Evolutionary conservation across 2,797 vertebrate genomes (phyloP), one percentile per base, ranked within the genome.

Genomic region (Meda fulgida): DNA sequence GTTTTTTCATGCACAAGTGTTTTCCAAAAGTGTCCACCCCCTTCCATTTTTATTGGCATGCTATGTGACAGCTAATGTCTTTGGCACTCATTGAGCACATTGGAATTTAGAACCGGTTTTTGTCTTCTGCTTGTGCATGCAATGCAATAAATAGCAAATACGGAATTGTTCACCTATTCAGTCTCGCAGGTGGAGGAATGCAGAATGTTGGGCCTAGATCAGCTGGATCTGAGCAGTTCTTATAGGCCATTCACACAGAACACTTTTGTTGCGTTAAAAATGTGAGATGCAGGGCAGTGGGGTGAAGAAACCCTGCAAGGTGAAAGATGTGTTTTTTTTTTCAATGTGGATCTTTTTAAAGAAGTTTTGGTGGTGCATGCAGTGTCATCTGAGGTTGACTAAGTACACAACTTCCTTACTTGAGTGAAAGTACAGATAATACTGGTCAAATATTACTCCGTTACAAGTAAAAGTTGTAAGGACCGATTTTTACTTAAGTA

Each of bases 91-190:
- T 19, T 38, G 51, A 65, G n/a, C 26, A 58, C 36, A 34, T 23
- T 34, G 31, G 63, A 85, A 85, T 55, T 66, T n/a, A 65, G 19
- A 21, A 67, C 58, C 34, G 46, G 40, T 18, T 48, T 83, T n/a
- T 75, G 19, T 65, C 29, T 38, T 75, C 14, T 26, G 40, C 31
- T 75, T 13, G 46, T 55, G 67, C 5, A 19, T 65, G 34, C 43
- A 26, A 40, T 40, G 10, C 13, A 58, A 16, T 31, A 73, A 29
- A 76, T 76, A 2, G 1, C n/a, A 66, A 34, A 66, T 26, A 66
- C 8, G 5, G 13, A 73, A n/a, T 46, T 72, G 4, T 82, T 60
- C 53, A 63, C 53, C 51, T 31, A 40, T 60, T 58, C 18, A 48
- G 26, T 31, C n/a, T 60, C 43, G 31, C 78, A 34, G 40, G 60